A percentile compares a stretch with the other conserved stretches of the same genome.
phyloP scores from a whole-genome alignment of 2,888 invertebrate species.

The Apantesis nais region DNA sequence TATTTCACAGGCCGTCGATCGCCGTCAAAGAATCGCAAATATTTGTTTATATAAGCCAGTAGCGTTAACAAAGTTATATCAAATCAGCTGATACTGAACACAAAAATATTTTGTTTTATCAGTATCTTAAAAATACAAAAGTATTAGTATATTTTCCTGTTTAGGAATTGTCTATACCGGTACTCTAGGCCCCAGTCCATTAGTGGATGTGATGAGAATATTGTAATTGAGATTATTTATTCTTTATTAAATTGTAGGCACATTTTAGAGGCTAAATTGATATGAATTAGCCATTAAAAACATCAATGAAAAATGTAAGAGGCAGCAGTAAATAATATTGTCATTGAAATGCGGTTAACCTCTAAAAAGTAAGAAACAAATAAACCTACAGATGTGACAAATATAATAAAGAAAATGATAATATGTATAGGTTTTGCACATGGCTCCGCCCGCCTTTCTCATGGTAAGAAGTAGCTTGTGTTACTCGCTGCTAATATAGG shows the following conservation, averaged over 20 bases:
- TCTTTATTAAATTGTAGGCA: too few relatives aligned
- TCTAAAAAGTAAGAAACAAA: not conserved
- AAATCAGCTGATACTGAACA: conserved; percentile 7
- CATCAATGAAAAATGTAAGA: too few relatives aligned
- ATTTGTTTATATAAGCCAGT: conserved; percentile 16
- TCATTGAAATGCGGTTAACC: not conserved
- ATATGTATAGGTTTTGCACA: too few relatives aligned
- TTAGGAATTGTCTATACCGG: too few relatives aligned
- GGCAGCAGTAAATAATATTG: not conserved
- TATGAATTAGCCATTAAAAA: too few relatives aligned
- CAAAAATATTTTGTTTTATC: conserved; percentile 29
- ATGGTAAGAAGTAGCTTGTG: too few relatives aligned
- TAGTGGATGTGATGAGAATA: not conserved
- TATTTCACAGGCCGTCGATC: conserved; percentile 15
- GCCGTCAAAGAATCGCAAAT: conserved; percentile 13
- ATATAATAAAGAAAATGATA: too few relatives aligned
- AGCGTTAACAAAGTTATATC: conserved; percentile 9
- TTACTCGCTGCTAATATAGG: too few relatives aligned
- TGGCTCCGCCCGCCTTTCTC: too few relatives aligned
- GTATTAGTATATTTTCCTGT: not conserved
- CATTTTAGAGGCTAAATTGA: too few relatives aligned
- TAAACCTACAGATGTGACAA: not conserved
- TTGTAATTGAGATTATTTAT: too few relatives aligned
- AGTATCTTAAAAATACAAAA: not conserved
- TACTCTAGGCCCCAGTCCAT: not conserved